Evolutionary conservation across 2,797 vertebrate genomes (phyloP).

Genomic region (Helicolenus hilgendorfi): DNA sequence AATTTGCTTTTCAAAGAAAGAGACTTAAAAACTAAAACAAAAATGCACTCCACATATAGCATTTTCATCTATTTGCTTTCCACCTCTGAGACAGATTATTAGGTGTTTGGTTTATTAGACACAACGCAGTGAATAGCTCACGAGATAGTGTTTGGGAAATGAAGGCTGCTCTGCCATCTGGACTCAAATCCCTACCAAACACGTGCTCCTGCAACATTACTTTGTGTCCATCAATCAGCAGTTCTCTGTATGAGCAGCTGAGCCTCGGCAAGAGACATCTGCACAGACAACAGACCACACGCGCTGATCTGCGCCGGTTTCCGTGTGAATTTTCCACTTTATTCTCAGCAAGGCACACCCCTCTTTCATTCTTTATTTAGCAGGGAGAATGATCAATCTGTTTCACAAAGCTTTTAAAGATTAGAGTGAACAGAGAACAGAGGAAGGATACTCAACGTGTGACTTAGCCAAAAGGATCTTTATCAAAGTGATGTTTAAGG

Average conservation of each 20-base stretch:
- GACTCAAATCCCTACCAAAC: conserved; percentile 71
- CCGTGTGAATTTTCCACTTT: conserved; percentile 19
- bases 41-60: neutral
- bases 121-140: neutral
- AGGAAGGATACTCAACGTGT: neutral
- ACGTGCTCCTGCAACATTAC: conserved; percentile 41
- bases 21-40: neutral
- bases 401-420: neutral
- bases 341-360: neutral
- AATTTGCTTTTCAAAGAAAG: neutral
- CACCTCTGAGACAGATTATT: neutral
- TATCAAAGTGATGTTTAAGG: conserved; percentile 2
- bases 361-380: neutral
- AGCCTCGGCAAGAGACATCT: conserved; percentile 23
- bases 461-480: neutral
- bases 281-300: neutral
- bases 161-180: conserved; percentile 68
- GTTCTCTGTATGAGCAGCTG: conserved; percentile 48
- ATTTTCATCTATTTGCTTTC: neutral
- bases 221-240: conserved; percentile 41
- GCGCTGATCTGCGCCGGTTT: conserved; percentile 9
- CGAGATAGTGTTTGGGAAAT: conserved; percentile 16
- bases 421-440: neutral
- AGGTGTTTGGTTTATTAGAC: neutral
- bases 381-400: neutral